Evolutionary conservation across 1,140 invertebrate species (phyloP).

Genomic region (Cydia amplana): DNA sequence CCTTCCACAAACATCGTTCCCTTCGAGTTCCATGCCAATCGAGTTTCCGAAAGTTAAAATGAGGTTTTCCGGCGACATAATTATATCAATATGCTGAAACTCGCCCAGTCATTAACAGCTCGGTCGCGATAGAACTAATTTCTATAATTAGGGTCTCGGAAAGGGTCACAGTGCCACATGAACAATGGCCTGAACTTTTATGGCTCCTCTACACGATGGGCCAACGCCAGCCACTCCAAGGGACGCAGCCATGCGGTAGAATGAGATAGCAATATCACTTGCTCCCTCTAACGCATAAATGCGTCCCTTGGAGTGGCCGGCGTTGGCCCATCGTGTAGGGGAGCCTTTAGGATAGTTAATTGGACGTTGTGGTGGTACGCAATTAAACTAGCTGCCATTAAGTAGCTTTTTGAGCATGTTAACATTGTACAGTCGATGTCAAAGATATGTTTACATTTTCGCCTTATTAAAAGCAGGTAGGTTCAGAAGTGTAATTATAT

Average conservation of each 20-base stretch:
- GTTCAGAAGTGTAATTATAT: too few species aligned
- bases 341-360: not conserved
- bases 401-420: not conserved
- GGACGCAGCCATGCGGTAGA: too few species aligned
- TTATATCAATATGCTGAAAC: conserved; percentile 22
- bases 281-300: too few species aligned
- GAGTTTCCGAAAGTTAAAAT: conserved; percentile 27
- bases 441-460: too few species aligned
- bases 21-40: not conserved
- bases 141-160: not conserved
- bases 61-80: conserved; percentile 27
- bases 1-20: conserved; percentile 1
- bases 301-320: too few species aligned
- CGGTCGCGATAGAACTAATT: conserved; percentile 30
- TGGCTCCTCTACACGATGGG: too few species aligned
- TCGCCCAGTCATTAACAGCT: conserved; percentile 33
- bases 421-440: too few species aligned
- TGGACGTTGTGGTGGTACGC: not conserved
- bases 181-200: conserved; percentile 6
- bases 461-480: too few species aligned
- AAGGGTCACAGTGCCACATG: not conserved
- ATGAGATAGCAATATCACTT: too few species aligned
- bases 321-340: too few species aligned
- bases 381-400: not conserved
- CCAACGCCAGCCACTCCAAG: too few species aligned